Evolutionary conservation across 1,140 invertebrate genomes (phyloP), one percentile per base, ranked within the genome.

Genomic region (Drosophila neocordata): DNA sequence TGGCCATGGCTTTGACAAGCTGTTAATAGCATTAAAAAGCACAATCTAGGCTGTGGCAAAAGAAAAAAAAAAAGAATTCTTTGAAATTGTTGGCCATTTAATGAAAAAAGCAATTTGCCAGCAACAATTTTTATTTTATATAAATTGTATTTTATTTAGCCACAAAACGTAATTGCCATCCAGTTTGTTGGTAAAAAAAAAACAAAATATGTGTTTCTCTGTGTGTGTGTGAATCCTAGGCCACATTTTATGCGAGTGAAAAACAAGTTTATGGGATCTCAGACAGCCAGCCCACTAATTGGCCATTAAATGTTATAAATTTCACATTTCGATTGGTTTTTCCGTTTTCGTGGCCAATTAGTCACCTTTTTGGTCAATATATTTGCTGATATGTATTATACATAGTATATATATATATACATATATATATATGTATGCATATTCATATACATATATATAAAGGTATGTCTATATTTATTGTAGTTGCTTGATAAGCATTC

Each of bases 391-490:
- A 56, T 73, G 62, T 3, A 22, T 31, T 6, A 31, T 31, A 31
- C 7, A 7, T 31, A 6, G 7, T 31, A 31, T 31, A 3, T 31
- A 31, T 31, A 6, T 31, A 63, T 57, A 48, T 37, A 35, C 56
- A 55, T 62, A 58, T 55, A 69, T 72, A 51, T 71, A 55, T 44
- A 69, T 61, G 61, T 73, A 48, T 62, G 63, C 53, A 66, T 78
- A 62, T 60, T 5, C 55, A 20, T 24, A 24, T 48, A 59, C 34
- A 34, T 77, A 57, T 78, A 60, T 61, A 13, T 31, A 31, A 6
- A 51, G 44, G 53, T 58, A 31, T 48, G 6, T 31, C 35, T 38
- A 31, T 58, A 56, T 62, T 66, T 76, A 62, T 69, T 77, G 52
- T 57, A 52, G 60, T 66, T 60, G 56, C n/a, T 69, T 68, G 72